Evolutionary conservation across 2,113 vertebrate genomes (phyloP).

Genomic region (Tichodroma muraria): DNA sequence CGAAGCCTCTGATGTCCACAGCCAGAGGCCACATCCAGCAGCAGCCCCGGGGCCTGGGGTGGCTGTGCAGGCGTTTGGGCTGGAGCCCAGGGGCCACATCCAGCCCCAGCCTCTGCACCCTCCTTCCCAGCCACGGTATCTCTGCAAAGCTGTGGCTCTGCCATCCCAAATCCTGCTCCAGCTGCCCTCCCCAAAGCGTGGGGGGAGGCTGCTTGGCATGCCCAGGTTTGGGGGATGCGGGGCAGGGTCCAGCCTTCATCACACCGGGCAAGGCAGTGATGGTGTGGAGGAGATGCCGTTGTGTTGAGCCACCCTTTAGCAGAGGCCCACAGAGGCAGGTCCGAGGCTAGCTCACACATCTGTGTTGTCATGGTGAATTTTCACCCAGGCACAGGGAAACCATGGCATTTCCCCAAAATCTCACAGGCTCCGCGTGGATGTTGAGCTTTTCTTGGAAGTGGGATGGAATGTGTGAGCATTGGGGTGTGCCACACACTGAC

Average conservation of each 20-base stretch:
- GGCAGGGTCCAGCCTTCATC: neutral
- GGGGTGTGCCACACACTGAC: neutral
- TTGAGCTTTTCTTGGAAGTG: neutral
- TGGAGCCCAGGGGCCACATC: neutral
- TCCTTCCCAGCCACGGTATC: neutral
- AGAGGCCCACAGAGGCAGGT: conserved; percentile 11
- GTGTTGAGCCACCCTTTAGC: neutral
- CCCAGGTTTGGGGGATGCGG: neutral
- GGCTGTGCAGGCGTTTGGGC: neutral
- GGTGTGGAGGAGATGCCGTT: neutral
- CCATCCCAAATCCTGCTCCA: neutral
- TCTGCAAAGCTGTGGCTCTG: neutral
- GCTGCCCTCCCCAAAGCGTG: rapidly evolving
- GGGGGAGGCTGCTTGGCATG: neutral
- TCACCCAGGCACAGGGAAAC: conserved; percentile 30
- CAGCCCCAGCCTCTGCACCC: neutral
- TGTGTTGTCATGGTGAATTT: conserved; percentile 62
- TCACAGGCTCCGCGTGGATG: neutral
- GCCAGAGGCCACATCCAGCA: neutral
- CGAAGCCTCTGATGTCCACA: rapidly evolving
- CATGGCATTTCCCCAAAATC: neutral
- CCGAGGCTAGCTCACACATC: conserved; percentile 23
- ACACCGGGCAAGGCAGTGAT: neutral
- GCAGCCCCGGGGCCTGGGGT: rapidly evolving
- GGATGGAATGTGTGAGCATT: neutral